Base-by-base conservation (phyloP, 2,113 vertebrate species). In the Indicator indicator region DNA sequence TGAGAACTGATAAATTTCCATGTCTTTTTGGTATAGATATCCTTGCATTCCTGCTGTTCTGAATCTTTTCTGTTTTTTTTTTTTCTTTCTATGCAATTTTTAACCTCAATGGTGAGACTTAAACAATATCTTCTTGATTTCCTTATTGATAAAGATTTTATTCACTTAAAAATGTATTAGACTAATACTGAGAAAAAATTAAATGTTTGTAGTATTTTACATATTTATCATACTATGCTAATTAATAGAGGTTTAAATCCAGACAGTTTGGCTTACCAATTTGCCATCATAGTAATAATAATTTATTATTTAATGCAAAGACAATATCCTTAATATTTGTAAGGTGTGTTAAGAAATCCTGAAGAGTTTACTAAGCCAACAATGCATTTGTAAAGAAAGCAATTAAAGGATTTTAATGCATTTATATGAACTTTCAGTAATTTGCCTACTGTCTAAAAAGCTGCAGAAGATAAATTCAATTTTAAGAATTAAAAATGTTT, bases 161-260 rank as follows among this genome's bases (percentile, higher is more conserved):
- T 93, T 93, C 14, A 77, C 33, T 77, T 73, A 44, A 88, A 91
- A 94, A 64, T 27, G 16, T 58, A 27, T 91, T 78, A 81, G 33
- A 83, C 23, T 89, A 76, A 86, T 85, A 71, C 80, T 71, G 69
- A 80, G 80, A 83, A 94, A 94, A 88, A 59, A 26, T 23, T 83
- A 11, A 70, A 16, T 91, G 78, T 95, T 93, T 86, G 74, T 32
- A 77, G 10, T 52, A 16, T n/a, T 94, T 94, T 88, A 71, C 77
- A 62, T 92, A 81, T 12, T 92, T 92, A 71, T 78, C 46, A 56
- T 75, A 74, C 26, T 84, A 81, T 72, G 50, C 20, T 62, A 86
- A 96, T 91, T 90, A 90, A 63, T 20, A 70, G 64, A 90, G 33
- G 88, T 92, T 92, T 92, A 88, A 90, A 71, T 90, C 73, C 62